Percentiles rank a stretch among this genome's conserved stretches.
Evolutionary conservation across 2,113 vertebrate species (phyloP).

Genomic region (Pelvicachromis taeniatus): DNA sequence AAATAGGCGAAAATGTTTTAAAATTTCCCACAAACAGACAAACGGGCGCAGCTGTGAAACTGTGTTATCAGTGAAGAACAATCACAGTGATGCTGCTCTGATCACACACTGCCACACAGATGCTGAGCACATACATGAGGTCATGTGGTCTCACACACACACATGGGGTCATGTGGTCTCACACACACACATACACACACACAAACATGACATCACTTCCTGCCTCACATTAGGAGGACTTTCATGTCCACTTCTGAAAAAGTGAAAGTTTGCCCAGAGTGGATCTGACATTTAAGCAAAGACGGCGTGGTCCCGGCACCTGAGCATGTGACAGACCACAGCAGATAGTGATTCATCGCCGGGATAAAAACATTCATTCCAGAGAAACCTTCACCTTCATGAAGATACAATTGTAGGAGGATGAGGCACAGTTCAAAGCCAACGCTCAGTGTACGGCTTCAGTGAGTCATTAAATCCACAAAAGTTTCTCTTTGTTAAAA

Average conservation of each 20-base stretch:
- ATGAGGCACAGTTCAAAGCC: neutral
- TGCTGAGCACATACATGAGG: neutral
- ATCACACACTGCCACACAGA: neutral
- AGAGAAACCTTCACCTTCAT: neutral
- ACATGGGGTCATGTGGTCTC: no score
- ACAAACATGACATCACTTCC: slow-evolving; percentile 20
- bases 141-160: neutral
- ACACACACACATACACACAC: neutral
- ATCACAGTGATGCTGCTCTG: neutral
- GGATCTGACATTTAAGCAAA: neutral
- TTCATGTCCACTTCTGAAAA: neutral
- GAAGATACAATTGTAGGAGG: neutral
- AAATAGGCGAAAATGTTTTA: neutral
- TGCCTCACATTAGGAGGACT: neutral
- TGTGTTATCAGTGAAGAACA: neutral
- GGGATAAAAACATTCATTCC: neutral
- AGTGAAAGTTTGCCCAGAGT: neutral
- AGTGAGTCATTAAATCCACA: neutral
- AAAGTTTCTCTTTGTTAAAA: neutral
- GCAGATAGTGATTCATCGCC: neutral
- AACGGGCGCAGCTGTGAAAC: neutral
- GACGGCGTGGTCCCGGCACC: neutral
- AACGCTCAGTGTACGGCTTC: neutral
- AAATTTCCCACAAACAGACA: neutral
- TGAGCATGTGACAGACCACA: neutral